Base-by-base conservation (phyloP, 1,140 invertebrate species). In the Tetramorium alpestre region DNA sequence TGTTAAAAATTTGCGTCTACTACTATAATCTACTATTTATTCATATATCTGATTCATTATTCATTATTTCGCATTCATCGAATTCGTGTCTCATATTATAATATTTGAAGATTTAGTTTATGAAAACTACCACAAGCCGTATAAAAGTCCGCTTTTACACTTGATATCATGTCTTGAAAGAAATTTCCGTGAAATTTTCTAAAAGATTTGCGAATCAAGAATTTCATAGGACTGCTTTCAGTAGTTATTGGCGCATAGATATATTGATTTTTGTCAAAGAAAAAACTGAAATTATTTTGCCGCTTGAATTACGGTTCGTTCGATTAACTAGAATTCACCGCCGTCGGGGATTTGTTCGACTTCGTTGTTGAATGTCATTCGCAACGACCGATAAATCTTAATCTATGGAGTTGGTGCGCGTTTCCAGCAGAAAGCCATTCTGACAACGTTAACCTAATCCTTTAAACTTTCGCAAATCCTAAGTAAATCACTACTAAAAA, bases 171-270 rank as follows among this genome's bases (percentile, higher is more conserved):
- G n/a, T 18, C 25, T 10, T 8, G 41, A 38, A 25, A 8, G 25
- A 22, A 25, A 88, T 84, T 33, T 28, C 18, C 1, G 11, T 18
- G 51, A 13, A 75, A 82, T 88, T 75, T 38, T 62, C 58, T 51
- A 16, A 64, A 82, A 69, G 86, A 87, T 87, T 87, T 54, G 22
- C 22, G 76, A 49, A 82, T 82, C 1, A 16, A 62, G 69, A 87
- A 75, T 88, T 88, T 70, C 56, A 75, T 41, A 11, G 11, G 41
- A 72, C 65, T 38, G 44, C 51, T 56, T 49, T 51, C 8, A 22
- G 49, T 11, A n/a, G 13, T 49, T 44, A 75, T 22, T 47, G 13
- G 11, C 38, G 28, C 7, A 64, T 44, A 65, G 3, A 51, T 88
- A 54, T 88, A 73, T 80, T 62, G 69, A 70, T 56, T 85, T 47